Evolutionary conservation across 2,797 vertebrate genomes (phyloP), one percentile per base, ranked within the genome.

Genomic region (Pampus argenteus): DNA sequence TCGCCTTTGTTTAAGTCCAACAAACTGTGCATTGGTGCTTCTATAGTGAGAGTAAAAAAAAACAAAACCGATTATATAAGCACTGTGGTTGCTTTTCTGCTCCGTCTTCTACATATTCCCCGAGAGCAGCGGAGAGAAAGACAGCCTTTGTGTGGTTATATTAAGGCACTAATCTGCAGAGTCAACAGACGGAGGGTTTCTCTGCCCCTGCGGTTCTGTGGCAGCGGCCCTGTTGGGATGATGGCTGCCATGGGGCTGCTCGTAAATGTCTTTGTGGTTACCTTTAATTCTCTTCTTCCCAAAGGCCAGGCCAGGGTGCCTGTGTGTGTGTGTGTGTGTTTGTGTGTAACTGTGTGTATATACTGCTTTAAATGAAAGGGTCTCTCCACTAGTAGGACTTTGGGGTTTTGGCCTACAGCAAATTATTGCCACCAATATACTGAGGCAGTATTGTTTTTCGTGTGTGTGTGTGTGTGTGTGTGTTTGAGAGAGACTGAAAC

Each of bases 131-230:
- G 0, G 23, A 69, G 74, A 89, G 88, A 91, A 85, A 88, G 85
- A 81, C 55, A 18, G 81, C 28, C 89, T 91, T 89, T 91, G 89
- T 91, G 84, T 79, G 83, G 79, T 78, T 84, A 42, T 70, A 79
- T 87, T 82, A 85, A 87, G 83, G 81, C 86, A 78, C 87, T 89
- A 88, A 90, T 91, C 85, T 88, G 84, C 62, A 78, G 80, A 88
- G 82, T 88, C 85, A 89, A 84, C 85, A 90, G 54, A 76, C 45
- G 57, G 76, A 86, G 81, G 84, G 73, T 82, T 89, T 78, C 76
- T 84, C 64, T 81, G 85, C 79, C 77, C 75, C 81, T 83, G 86
- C 14, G 78, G 88, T 84, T 84, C 47, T 69, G 85, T 61, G 83
- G 85, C 71, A 61, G 79, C 59, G 3, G 75, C 74, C 71, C 79